phyloP scores from a whole-genome alignment of 2,797 vertebrate genomes.

The Oreochromis grahami region DNA sequence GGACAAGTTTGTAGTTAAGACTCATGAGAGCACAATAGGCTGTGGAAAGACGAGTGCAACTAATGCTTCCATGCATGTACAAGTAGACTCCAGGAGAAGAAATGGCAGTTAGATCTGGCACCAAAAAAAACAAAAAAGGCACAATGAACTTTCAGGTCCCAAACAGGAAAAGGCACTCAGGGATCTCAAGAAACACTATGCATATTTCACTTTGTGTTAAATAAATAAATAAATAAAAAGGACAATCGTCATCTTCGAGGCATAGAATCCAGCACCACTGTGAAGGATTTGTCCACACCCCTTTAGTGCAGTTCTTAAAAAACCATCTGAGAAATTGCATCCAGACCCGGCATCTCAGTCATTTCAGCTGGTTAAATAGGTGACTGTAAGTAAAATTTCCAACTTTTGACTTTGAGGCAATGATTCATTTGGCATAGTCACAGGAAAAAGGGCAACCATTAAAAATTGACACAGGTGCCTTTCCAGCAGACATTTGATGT shows the following conservation, averaged over 20 bases:
- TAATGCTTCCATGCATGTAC: constrained; percentile 8
- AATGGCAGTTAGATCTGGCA: not conserved
- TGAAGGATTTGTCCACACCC: constrained; percentile 10
- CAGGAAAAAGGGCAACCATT: constrained; percentile 22
- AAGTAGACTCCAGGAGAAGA: not conserved
- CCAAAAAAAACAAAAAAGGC: not conserved
- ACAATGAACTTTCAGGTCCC: constrained; percentile 8
- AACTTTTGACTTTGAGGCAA: constrained; percentile 17
- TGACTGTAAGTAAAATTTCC: not conserved
- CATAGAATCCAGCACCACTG: not conserved
- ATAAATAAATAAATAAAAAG: not conserved
- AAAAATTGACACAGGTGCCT: constrained; percentile 52
- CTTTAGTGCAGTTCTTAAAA: constrained; percentile 37
- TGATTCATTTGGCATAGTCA: constrained; percentile 35
- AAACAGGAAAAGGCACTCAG: constrained; percentile 42
- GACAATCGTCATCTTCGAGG: not conserved
- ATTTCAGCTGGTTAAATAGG: constrained; percentile 16
- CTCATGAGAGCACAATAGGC: not conserved
- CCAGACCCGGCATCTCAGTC: constrained; percentile 6
- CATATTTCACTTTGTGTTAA: constrained; percentile 24
- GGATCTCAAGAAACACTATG: constrained; percentile 19
- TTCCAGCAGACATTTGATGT: constrained; percentile 49
- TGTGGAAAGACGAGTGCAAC: not conserved
- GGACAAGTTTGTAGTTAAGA: not conserved
- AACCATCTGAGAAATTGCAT: not conserved